A percentile compares a stretch with the other conserved stretches of the same genome.
phyloP scores from a whole-genome alignment of 2,888 invertebrate genomes.

The Trileptium ribeirensis region DNA sequence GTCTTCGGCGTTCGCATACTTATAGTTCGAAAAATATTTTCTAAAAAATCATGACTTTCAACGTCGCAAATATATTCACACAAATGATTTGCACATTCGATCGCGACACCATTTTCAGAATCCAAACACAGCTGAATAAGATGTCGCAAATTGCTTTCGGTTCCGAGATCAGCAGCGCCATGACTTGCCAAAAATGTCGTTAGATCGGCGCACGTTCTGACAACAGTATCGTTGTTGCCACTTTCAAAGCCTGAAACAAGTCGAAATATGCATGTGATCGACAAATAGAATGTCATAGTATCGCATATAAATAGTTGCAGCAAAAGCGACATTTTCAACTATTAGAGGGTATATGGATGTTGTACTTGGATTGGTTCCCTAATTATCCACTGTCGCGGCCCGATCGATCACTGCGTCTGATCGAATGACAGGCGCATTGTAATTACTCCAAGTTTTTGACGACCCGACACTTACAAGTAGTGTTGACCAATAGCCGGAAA shows the following conservation, averaged over 20 bases:
- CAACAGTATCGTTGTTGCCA: background rate
- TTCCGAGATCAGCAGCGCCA: background rate
- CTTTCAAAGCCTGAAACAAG: background rate
- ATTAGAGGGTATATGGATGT: no score
- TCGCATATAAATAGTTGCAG: no score
- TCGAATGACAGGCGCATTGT: no score
- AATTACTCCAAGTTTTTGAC: no score
- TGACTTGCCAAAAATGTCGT: background rate
- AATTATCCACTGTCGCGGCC: no score
- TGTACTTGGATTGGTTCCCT: no score
- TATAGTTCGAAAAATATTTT: background rate
- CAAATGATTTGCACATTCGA: background rate
- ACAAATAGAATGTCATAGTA: no score
- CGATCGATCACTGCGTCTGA: no score
- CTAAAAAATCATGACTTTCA: background rate
- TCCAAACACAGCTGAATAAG: background rate
- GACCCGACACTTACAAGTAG: no score
- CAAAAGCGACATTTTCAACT: no score
- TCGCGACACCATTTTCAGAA: background rate
- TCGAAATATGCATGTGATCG: no score
- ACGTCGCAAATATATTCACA: background rate
- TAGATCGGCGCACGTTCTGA: background rate
- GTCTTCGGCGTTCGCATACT: background rate
- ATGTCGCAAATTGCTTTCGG: background rate
- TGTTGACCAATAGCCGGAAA: no score